These are phyloP conservation scores for Choristoneura fumiferana DNA, from an alignment of 1,140 invertebrate genomes.

Conservation along the genomic window DNA sequence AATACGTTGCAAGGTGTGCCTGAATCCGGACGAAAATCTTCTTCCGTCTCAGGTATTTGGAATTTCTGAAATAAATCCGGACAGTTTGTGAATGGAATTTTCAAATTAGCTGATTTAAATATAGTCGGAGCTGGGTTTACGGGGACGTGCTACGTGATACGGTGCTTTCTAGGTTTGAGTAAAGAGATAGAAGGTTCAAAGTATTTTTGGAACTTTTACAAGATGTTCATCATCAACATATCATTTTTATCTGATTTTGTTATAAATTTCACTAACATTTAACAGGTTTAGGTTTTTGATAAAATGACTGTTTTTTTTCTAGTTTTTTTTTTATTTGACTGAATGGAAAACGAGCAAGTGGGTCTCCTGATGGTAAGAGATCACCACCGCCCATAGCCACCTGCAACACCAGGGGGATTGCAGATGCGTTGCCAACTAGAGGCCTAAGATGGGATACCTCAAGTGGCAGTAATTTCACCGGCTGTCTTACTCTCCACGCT, in stretches of 20 bases:
- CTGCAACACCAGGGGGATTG: no score
- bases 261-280: not conserved
- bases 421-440: no score
- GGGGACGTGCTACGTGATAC: not conserved
- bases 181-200: not conserved
- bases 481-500: no score
- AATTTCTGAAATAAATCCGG: conserved; percentile 18
- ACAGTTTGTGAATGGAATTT: conserved; percentile 18
- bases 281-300: no score
- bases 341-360: no score
- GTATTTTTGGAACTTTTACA: not conserved
- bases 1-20: conserved; percentile 11
- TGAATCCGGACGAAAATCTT: conserved; percentile 11
- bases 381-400: no score
- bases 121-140: not conserved
- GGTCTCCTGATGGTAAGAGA: no score
- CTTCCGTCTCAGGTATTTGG: conserved; percentile 15
- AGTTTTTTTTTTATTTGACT: no score
- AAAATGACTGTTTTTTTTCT: no score
- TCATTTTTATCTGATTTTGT: not conserved
- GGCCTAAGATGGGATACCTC: no score
- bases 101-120: conserved; percentile 17
- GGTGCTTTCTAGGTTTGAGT: not conserved
- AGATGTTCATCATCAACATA: not conserved
- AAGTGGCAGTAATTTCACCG: no score